Base-by-base conservation (phyloP, 1,140 invertebrate species). In the Micrasema longulum region DNA sequence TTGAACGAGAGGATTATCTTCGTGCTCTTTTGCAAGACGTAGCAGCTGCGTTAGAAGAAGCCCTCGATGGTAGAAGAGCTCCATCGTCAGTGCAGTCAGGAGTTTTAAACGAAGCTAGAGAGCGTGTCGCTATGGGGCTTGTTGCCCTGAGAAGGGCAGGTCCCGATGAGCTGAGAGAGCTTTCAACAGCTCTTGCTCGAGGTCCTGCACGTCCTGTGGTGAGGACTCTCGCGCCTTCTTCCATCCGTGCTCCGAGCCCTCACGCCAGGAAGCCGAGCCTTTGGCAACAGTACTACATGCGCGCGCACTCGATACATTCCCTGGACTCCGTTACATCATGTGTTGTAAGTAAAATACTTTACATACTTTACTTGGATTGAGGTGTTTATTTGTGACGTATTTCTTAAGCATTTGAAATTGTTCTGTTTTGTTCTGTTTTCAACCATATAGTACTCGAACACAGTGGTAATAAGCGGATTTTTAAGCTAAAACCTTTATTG, bases 231-330 rank as follows among this genome's bases (percentile, higher is more conserved):
- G 41, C 66, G 0, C 36, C 66, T 9, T 38, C 60, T 10, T 31
- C 74, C 0, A 16, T 43, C 1, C 41, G 69, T 1, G 38, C 63
- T 11, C 62, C 70, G 11, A 70, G 68, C 14, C 74, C 74, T n/a
- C 66, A 75, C 35, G 35, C 70, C 4, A 63, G 64, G 16, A 75
- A 75, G 16, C 74, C 74, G 7, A 75, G 74, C 23, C 66, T 72
- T 1, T 75, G 74, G 74, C 66, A 72, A 35, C 74, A 75, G 38
- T 75, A 75, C 50, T 72, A 75, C 48, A 69, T 60, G 66, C 57
- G 69, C 11, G 72, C 68, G 16, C 69, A 71, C 36, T 69, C 74
- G 7, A 60, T 63, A 16, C 69, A 75, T 18, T 71, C 64, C 1
- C 10, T 67, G 4, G 73, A 71, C 22, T 75, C 73, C 3, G 45